These are phyloP conservation scores for Andrena minutula DNA, from an alignment of 2,888 invertebrate species.

Conservation along the genomic window DNA sequence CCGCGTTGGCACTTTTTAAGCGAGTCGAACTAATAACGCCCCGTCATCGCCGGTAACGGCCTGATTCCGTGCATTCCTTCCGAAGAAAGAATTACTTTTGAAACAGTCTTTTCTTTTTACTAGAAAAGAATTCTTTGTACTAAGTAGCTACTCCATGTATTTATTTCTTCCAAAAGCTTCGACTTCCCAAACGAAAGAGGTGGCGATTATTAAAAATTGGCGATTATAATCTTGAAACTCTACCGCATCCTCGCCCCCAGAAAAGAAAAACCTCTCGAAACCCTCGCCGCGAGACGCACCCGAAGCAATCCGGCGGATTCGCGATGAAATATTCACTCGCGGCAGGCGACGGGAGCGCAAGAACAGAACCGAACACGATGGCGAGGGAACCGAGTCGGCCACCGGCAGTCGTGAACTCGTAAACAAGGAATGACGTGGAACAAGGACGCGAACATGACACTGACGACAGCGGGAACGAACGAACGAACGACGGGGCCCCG, in stretches of 20 bases:
- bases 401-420: constrained; percentile 54
- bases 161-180: too few species aligned
- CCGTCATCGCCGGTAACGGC: constrained; percentile 70
- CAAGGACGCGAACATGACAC: constrained; percentile 59
- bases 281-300: constrained; percentile 33
- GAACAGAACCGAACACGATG: constrained; percentile 1
- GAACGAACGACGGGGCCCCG: constrained; percentile 45
- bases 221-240: neutral
- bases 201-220: too few species aligned
- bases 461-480: constrained; percentile 52
- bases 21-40: constrained; percentile 63
- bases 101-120: neutral
- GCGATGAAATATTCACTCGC: constrained; percentile 52
- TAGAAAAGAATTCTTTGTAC: too few species aligned
- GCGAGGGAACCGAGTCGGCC: constrained; percentile 19
- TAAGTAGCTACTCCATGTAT: too few species aligned
- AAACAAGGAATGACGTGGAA: constrained; percentile 61
- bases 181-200: too few species aligned
- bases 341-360: constrained; percentile 61
- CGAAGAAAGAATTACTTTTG: neutral
- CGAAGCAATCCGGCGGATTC: constrained; percentile 53
- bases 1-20: constrained; percentile 68
- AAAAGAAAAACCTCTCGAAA: neutral
- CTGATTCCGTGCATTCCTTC: constrained; percentile 7
- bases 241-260: neutral